Evolutionary conservation across 2,797 vertebrate species (phyloP).

Genomic region (Morelia viridis): DNA sequence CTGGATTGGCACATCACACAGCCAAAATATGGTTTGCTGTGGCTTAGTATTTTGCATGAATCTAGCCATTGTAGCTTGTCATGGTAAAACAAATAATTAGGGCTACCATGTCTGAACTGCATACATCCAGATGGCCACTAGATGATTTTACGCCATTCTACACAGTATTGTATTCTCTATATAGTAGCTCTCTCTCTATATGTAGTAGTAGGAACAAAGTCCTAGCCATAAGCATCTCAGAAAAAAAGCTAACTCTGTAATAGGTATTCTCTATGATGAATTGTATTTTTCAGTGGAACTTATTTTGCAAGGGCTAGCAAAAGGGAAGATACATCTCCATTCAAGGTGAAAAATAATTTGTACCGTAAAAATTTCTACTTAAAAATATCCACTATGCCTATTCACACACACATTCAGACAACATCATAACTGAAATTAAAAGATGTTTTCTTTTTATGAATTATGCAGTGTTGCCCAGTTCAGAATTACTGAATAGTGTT

Average conservation of each 20-base stretch:
- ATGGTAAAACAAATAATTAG: neutral
- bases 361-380: neutral
- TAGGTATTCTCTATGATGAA: too few relatives aligned
- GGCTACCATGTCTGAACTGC: neutral
- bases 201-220: neutral
- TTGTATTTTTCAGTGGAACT: neutral
- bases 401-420: neutral
- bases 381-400: neutral
- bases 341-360: neutral
- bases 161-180: neutral
- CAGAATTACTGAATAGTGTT: neutral
- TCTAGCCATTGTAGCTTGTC: neutral
- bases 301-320: neutral
- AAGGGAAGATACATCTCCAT: neutral
- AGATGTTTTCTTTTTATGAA: neutral
- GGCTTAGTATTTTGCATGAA: neutral
- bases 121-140: neutral
- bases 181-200: neutral
- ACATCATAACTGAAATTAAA: constrained; percentile 47
- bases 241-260: neutral
- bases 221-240: neutral
- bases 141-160: neutral
- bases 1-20: neutral
- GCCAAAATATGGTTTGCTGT: neutral
- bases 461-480: fast-evolving